phyloP scores from a whole-genome alignment of 1,140 invertebrate species.

The Pseudomyrmex sp. region DNA sequence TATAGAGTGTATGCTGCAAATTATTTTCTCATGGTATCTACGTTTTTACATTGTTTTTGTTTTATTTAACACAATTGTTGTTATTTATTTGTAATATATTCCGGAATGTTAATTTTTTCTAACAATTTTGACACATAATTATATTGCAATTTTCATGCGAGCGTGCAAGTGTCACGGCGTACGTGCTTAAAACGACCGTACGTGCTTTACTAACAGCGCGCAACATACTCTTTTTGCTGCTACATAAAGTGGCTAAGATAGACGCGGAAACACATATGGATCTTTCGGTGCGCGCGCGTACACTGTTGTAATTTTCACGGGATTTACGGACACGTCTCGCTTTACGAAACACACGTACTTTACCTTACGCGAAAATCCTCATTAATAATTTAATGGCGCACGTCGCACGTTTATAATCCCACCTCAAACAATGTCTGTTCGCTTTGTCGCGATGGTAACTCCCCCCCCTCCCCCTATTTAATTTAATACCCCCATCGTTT shows the following conservation, averaged over 20 bases:
- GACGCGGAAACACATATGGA: conserved; percentile 37
- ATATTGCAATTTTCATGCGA: not conserved
- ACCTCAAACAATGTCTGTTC: conserved; percentile 51
- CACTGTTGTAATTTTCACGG: conserved; percentile 47
- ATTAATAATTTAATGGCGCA: conserved; percentile 61
- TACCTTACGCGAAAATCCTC: conserved; percentile 46
- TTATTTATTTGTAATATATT: not conserved
- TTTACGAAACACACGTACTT: conserved; percentile 41
- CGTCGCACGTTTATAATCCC: conserved; percentile 40
- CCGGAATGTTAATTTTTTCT: not conserved
- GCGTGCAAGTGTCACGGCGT: conserved; percentile 15
- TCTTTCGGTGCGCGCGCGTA: conserved; percentile 35
- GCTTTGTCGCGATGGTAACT: conserved; percentile 44
- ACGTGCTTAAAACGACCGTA: conserved; percentile 53
- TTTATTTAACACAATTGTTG: not conserved
- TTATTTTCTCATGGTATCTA: not conserved
- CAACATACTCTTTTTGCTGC: conserved; percentile 23
- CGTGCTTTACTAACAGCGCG: conserved; percentile 43
- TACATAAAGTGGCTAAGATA: conserved; percentile 32
- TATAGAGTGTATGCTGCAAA: not conserved
- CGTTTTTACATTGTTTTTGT: not conserved
- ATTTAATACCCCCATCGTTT: conserved; percentile 38
- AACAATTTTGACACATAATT: conserved; percentile 38
- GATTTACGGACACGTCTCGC: conserved; percentile 35
- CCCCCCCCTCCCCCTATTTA: not conserved